Conservation (phyloP, 2,113 vertebrate genomes). For the Ictalurus punctatus region DNA sequence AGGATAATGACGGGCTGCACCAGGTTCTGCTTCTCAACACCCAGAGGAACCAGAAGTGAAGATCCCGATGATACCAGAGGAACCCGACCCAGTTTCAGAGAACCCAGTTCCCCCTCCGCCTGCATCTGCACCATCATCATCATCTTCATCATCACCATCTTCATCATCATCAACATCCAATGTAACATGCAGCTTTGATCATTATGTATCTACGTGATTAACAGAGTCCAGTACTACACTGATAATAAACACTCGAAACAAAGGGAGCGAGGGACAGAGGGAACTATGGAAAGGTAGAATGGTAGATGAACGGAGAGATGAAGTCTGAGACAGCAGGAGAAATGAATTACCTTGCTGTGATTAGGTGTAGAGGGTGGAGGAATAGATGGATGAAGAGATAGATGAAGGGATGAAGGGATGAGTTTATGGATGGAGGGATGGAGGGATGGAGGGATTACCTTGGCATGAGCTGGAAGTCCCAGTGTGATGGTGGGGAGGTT, state of each 20-base stretch:
- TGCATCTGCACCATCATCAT: constrained; percentile 55
- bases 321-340: neutral
- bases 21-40: constrained; percentile 81
- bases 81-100: constrained; percentile 74
- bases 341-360: neutral
- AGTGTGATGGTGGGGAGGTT: constrained; percentile 88
- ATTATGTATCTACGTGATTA: neutral
- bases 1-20: constrained; percentile 87
- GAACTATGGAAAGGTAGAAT: neutral
- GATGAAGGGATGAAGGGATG: neutral
- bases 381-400: neutral
- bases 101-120: constrained; percentile 78
- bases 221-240: neutral
- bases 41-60: constrained; percentile 75
- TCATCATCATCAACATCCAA: neutral
- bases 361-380: neutral
- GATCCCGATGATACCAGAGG: constrained; percentile 68
- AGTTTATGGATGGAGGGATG: neutral
- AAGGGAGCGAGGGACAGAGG: neutral
- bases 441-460: constrained; percentile 70
- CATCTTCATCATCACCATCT: neutral
- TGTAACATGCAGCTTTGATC: neutral
- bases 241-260: neutral
- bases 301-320: neutral
- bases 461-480: constrained; percentile 83